These are phyloP conservation scores for Charanyca ferruginea DNA, from an alignment of 2,888 invertebrate genomes.

Conservation along the genomic window DNA sequence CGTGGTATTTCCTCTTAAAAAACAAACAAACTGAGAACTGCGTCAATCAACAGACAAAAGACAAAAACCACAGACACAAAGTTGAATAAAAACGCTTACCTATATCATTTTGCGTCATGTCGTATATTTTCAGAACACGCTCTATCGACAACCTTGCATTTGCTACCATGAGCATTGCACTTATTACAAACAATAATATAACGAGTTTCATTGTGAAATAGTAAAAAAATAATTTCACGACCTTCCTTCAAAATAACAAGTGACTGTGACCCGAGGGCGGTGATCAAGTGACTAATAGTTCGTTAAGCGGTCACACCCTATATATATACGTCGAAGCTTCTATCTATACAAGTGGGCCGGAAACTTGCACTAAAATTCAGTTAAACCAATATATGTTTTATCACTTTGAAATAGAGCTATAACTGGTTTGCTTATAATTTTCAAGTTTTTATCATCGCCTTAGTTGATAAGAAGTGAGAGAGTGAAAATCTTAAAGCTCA, in stretches of 20 bases:
- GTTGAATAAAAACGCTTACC: conserved; percentile 28
- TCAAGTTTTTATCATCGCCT: background rate
- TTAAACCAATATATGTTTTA: conserved; percentile 5
- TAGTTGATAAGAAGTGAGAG: conserved; percentile 1
- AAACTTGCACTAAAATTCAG: background rate
- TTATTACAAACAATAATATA: conserved; percentile 3
- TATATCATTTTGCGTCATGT: conserved; percentile 5
- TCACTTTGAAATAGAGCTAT: conserved; percentile 5
- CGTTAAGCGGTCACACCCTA: background rate
- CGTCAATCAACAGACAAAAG: no score
- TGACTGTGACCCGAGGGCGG: conserved; percentile 10
- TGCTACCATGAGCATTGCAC: conserved; percentile 23
- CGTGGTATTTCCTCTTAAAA: no score
- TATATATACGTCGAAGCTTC: conserved; percentile 35
- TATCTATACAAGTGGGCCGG: background rate
- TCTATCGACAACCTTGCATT: conserved; percentile 7
- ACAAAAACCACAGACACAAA: no score
- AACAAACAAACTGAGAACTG: no score
- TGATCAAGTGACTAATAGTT: background rate
- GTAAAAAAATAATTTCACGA: background rate
- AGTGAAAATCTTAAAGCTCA: background rate
- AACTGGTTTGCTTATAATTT: conserved; percentile 3
- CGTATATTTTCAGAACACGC: conserved; percentile 22
- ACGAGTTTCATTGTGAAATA: conserved; percentile 47
- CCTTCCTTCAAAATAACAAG: conserved; percentile 1